Base-by-base conservation (phyloP, 1,140 invertebrate genomes). In the Cephus cinctus region DNA sequence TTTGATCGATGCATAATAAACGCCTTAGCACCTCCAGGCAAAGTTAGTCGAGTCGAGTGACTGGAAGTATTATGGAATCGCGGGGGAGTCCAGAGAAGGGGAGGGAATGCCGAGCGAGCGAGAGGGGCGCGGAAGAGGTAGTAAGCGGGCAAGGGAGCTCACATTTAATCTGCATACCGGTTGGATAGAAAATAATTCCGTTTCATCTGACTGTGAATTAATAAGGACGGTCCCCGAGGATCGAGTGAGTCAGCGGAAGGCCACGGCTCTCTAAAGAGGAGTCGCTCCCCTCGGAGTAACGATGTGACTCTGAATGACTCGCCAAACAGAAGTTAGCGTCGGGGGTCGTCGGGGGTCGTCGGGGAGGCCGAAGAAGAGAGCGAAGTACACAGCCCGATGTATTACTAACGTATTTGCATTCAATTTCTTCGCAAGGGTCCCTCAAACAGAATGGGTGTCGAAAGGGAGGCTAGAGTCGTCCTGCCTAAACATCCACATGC, bases 161-260 rank as follows among this genome's bases (percentile, higher is more conserved):
- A n/a, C n/a, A n/a, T n/a, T n/a, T n/a, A n/a, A n/a, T n/a, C n/a
- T n/a, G n/a, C n/a, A n/a, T n/a, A n/a, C 34, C 38, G n/a, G 18
- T 15, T 30, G 45, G 39, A 47, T 54, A 47, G 42, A 59, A 56
- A 61, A 56, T 62, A 61, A 57, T 52, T 47, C 45, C 57, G 36
- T 47, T 57, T 46, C 47, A 34, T 30, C 43, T 32, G 38, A 45
- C 55, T 43, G 43, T 63, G 61, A 64, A 62, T 64, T 64, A 63
- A 57, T 63, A 61, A 64, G 45, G 49, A 59, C 43, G 39, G 54
- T 47, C 45, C 43, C 25, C 43, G 32, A 18, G 47, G 47, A 36
- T 22, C 15, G 48, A n/a, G 9, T 36, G 34, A 36, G 11, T 36
- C 48, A 9, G 25, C 30, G 16, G 27, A 25, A 22, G 31, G 30